phyloP scores from a whole-genome alignment of 2,888 invertebrate genomes.

The Apotomis capreana region DNA sequence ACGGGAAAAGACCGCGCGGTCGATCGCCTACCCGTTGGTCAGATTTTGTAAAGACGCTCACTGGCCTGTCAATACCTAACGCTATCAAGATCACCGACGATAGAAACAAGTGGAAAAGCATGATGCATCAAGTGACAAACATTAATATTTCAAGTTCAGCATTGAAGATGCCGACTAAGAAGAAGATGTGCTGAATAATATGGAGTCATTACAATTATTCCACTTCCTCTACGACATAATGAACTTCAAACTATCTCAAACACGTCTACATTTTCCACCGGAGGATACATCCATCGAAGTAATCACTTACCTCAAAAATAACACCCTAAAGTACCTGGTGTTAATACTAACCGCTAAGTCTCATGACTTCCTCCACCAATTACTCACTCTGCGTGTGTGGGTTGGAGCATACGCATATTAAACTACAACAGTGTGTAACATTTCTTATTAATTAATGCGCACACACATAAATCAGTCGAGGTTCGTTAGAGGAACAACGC shows the following conservation, averaged over 20 bases:
- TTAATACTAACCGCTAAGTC: slow-evolving; percentile 38
- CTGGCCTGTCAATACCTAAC: too few relatives aligned
- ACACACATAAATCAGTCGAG: slow-evolving; percentile 80
- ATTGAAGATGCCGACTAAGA: too few relatives aligned
- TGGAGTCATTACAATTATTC: too few relatives aligned
- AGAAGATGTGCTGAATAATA: too few relatives aligned
- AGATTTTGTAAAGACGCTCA: too few relatives aligned
- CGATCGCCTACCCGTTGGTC: too few relatives aligned
- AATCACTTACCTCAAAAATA: slow-evolving; percentile 33
- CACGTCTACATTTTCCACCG: slow-evolving; percentile 21
- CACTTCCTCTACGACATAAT: background rate
- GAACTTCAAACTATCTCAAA: slow-evolving; percentile 20
- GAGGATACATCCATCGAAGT: slow-evolving; percentile 34
- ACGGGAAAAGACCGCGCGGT: too few relatives aligned
- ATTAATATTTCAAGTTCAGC: too few relatives aligned
- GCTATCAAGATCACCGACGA: too few relatives aligned
- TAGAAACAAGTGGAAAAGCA: too few relatives aligned
- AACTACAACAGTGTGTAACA: slow-evolving; percentile 63
- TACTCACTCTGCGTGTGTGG: slow-evolving; percentile 52
- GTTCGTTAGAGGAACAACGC: slow-evolving; percentile 75
- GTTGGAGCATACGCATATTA: slow-evolving; percentile 58
- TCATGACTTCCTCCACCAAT: slow-evolving; percentile 45
- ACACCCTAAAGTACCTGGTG: slow-evolving; percentile 27
- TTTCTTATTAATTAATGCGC: slow-evolving; percentile 81
- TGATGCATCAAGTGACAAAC: too few relatives aligned